Evolutionary conservation across 1,140 invertebrate genomes (phyloP).

Genomic region (Potamilus streckersoni): DNA sequence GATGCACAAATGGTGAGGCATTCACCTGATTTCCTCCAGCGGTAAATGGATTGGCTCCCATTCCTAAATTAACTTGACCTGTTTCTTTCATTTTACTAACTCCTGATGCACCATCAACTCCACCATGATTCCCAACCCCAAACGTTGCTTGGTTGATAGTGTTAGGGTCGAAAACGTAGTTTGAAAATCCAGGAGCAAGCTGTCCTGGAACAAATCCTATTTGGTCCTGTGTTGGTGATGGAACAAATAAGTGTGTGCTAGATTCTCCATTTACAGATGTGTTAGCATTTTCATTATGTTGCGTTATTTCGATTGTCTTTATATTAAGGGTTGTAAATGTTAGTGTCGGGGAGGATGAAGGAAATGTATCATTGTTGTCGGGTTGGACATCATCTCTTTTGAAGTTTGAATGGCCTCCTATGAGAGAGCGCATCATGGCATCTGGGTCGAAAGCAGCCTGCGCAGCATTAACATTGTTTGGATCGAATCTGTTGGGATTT

Average conservation of each 20-base stretch:
- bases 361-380: no score
- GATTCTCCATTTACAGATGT: no score
- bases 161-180: not conserved
- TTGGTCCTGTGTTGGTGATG: constrained; percentile 6
- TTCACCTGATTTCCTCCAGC: no score
- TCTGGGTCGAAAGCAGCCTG: constrained; percentile 12
- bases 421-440: not conserved
- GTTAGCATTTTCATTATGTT: no score
- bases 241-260: no score
- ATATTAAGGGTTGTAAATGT: no score
- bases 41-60: not conserved
- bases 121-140: not conserved
- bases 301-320: no score
- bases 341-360: no score
- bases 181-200: not conserved
- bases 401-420: no score
- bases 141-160: not conserved
- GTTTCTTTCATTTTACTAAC: not conserved
- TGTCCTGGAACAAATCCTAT: constrained; percentile 14
- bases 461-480: constrained; percentile 11
- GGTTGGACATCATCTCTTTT: no score
- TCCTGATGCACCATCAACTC: not conserved
- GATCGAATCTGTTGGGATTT: constrained; percentile 6
- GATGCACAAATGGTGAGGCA: no score
- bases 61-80: not conserved